Evolutionary conservation across 2,888 invertebrate species (phyloP), one percentile per base, ranked within the genome.

Genomic region (Eupithecia dodoneata): DNA sequence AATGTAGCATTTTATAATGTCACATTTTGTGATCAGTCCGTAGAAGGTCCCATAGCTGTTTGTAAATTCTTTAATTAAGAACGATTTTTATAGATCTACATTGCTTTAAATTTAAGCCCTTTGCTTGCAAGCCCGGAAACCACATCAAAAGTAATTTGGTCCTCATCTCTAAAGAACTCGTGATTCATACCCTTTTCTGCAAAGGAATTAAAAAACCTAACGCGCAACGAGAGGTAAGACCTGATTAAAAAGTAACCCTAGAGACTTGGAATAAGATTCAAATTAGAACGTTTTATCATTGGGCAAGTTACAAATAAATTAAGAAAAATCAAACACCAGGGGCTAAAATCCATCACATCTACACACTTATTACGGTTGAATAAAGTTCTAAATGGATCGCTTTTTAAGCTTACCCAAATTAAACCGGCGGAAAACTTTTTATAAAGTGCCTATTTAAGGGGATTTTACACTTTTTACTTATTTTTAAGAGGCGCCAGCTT

Each of bases 361-460:
- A 55, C 49, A 73, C 63, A 45, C 18, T 74, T 74, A 74, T 66
- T 67, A 66, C 65, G 67, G 72, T 71, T 7, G 67, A 47, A 65
- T 73, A 71, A 74, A 77, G 67, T 74, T 77, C 59, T 55, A 74
- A 74, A 77, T 59, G 66, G 59, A 74, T 71, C n/a, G 63, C 71
- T 67, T 77, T 42, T 66, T 73, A 65, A 63, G 55, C 67, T 45
- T 59, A 73, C 30, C 18, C 2, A n/a, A 73, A 65, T 71, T 73
- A 70, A 71, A 47, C 66, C 47, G 70, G 42, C 45, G 15, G 66
- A 71, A 67, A 71, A 66, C n/a, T 47, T 73, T 66, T 73, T 18
- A 66, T 41, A 66, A 66, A 42, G 66, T 66, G 41, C 66, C 66
- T 7, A 66, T 42, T 66, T 66, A 66, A 42, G 15, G 66, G 42